Evolutionary conservation across 2,113 vertebrate species (phyloP), one percentile per base, ranked within the genome.

Genomic region (Plecturocebus donacophilus): DNA sequence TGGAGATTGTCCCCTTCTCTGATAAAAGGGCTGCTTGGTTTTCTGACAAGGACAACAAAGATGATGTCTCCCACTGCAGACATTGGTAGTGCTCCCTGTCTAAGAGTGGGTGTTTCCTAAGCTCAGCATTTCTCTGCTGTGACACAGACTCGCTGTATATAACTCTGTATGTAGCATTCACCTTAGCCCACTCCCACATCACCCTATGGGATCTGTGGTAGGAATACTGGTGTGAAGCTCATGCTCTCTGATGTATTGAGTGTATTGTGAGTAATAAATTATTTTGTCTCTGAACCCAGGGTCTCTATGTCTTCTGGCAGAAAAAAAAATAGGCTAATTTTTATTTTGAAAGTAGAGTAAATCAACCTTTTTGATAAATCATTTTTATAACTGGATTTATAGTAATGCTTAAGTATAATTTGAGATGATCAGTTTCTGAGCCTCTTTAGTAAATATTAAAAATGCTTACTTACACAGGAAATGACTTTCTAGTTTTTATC

Each of bases 161-260:
- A 7, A 1, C 32, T 10, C 6, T 79, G 38, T 49, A 40, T 5
- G 9, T 27, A 16, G 21, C 49, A 49, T 66, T 56, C 19, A 30
- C 25, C 35, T 6, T 35, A 42, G 30, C n/a, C 8, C n/a, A 54
- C 6, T 20, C 73, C n/a, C 16, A 19, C 4, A 23, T 8, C 27
- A 13, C 2, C 8, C 2, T 25, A 2, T 68, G 70, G 6, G 3
- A 9, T 21, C 54, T 42, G n/a, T 6, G 14, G 19, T 27, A 9
- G 16, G 79, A 32, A 25, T 30, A 27, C 4, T 54, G 8, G 17
- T 7, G 8, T 6, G 73, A 76, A 52, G 11, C 38, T 25, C 7
- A 14, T 38, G 0, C 4, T 68, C 11, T 42, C 88, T 68, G 4
- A 49, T 87, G 10, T 27, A 16, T 5, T 20, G 13, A 49, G 19